phyloP scores from a whole-genome alignment of 2,888 invertebrate genomes.

The Drosophila formosana region DNA sequence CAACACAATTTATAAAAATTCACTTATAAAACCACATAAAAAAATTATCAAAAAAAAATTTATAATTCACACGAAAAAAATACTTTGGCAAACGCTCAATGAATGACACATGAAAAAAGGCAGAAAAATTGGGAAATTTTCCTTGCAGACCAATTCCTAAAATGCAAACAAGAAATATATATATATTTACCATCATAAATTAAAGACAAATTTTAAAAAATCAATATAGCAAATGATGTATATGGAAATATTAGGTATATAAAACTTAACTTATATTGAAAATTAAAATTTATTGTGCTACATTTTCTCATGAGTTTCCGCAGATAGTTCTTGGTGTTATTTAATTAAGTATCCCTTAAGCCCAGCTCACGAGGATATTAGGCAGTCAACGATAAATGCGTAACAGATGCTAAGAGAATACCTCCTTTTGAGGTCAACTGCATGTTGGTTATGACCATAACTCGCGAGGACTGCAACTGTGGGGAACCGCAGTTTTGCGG shows the following conservation, averaged over 20 bases:
- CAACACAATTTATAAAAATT: neutral
- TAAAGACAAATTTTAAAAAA: neutral
- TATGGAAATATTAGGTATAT: too few species aligned
- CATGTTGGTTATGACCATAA: neutral
- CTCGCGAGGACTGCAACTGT: neutral
- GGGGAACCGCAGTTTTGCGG: conserved; percentile 13
- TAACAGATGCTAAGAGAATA: neutral
- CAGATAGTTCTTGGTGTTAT: too few species aligned
- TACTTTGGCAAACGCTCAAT: neutral
- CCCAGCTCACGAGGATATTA: neutral
- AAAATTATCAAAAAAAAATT: neutral
- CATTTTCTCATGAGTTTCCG: too few species aligned
- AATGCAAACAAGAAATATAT: neutral
- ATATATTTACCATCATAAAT: neutral
- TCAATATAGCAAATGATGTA: too few species aligned
- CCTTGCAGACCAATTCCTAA: too few species aligned
- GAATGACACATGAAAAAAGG: neutral
- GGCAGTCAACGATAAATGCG: neutral
- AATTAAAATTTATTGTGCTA: too few species aligned
- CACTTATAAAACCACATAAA: neutral
- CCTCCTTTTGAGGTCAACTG: neutral
- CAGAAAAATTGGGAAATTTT: too few species aligned
- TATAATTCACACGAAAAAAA: neutral
- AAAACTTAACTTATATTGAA: too few species aligned
- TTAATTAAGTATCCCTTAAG: too few species aligned